These are phyloP conservation scores for Laspeyria flexula DNA, from an alignment of 2,888 invertebrate species.

Conservation along the genomic window DNA sequence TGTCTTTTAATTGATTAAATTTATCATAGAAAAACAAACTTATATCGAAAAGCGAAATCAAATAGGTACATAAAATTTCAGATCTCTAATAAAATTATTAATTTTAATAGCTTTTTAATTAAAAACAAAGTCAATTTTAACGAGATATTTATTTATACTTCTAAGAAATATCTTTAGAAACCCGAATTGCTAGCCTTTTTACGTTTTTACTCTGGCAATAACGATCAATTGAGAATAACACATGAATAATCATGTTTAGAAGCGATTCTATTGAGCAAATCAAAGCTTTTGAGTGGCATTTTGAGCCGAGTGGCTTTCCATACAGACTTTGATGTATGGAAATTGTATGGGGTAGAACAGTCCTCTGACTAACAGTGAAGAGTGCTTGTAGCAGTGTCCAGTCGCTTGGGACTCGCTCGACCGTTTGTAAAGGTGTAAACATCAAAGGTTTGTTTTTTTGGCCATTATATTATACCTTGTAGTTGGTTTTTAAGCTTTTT, in stretches of 20 bases:
- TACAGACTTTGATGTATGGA: constrained; percentile 38
- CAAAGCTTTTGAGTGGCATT: constrained; percentile 41
- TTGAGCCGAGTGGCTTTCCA: constrained; percentile 42
- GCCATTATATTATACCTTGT: constrained; percentile 19
- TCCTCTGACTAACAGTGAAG: constrained; percentile 20
- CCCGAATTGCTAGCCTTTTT: constrained; percentile 5
- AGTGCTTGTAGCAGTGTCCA: constrained; percentile 40
- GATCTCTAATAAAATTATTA: too few species aligned
- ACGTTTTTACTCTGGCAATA: constrained; percentile 7
- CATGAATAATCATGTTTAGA: constrained; percentile 27
- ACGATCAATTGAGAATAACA: constrained; percentile 30
- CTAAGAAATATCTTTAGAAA: neutral
- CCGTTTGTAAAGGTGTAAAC: constrained; percentile 47
- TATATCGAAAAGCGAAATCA: too few species aligned
- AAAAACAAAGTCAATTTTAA: too few species aligned
- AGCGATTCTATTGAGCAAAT: constrained; percentile 37
- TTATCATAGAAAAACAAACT: too few species aligned
- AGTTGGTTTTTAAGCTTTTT: too few species aligned
- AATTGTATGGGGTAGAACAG: constrained; percentile 30
- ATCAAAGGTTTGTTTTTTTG: constrained; percentile 35
- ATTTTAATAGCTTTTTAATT: too few species aligned
- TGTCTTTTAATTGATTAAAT: too few species aligned
- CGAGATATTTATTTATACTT: too few species aligned
- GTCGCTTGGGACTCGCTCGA: constrained; percentile 31
- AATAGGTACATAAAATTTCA: too few species aligned